These are phyloP conservation scores for Penaeus japonicus DNA, from an alignment of 1,140 invertebrate species.

Conservation along the genomic window DNA sequence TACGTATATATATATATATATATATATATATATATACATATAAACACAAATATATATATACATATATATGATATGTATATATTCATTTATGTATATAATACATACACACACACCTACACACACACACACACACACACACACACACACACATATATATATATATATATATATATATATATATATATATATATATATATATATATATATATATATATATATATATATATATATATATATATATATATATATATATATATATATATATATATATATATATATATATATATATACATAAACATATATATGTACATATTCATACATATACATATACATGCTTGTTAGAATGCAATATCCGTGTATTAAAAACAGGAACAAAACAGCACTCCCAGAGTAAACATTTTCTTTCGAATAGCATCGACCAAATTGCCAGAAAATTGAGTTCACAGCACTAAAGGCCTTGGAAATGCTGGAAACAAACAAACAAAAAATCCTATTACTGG, in stretches of 20 bases:
- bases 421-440: too few relatives aligned
- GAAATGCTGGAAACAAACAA: too few relatives aligned
- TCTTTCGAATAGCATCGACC: not conserved
- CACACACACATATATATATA: not conserved
- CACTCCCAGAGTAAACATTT: not conserved
- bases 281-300: not conserved
- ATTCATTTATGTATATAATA: not conserved
- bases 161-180: not conserved
- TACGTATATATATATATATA: not conserved
- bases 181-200: too few relatives aligned
- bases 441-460: too few relatives aligned
- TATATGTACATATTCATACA: not conserved
- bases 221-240: not conserved
- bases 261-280: not conserved
- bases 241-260: conserved; percentile 18
- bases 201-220: not conserved
- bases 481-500: too few relatives aligned
- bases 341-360: not conserved
- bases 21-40: not conserved
- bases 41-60: not conserved
- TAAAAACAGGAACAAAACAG: too few relatives aligned
- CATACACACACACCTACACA: not conserved
- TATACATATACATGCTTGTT: not conserved
- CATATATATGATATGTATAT: not conserved
- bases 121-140: not conserved